Percentiles rank a stretch among this genome's conserved stretches.
phyloP scores from a whole-genome alignment of 2,113 vertebrate genomes.

The Phalacrocorax brasilianus region DNA sequence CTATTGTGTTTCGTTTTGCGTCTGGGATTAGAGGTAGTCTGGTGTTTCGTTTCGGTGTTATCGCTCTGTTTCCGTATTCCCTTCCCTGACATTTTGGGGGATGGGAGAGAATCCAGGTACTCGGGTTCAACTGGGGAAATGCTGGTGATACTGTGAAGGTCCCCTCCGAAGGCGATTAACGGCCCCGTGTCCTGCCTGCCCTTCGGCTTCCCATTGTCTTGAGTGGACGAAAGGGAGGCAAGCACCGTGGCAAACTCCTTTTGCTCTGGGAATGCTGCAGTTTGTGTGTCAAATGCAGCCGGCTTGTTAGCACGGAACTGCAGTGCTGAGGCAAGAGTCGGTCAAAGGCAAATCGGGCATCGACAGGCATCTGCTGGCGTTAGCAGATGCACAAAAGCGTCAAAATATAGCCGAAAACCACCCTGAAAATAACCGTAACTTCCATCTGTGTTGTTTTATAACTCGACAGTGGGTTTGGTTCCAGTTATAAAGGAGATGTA shows the following conservation, averaged over 20 bases:
- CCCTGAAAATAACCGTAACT: background rate
- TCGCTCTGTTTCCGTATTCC: background rate
- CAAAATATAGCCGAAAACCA: background rate
- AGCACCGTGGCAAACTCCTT: background rate
- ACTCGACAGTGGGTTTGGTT: background rate
- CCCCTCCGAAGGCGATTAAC: background rate
- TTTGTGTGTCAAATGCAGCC: background rate
- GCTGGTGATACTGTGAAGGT: rapidly evolving
- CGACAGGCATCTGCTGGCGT: background rate
- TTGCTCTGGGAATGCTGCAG: background rate
- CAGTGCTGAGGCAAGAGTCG: background rate
- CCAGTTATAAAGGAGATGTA: background rate
- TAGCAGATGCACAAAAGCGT: background rate
- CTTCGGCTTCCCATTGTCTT: background rate
- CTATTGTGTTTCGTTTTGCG: background rate
- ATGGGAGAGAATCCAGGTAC: background rate
- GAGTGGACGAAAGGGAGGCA: background rate
- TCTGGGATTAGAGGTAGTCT: background rate
- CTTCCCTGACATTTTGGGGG: background rate
- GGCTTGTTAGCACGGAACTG: background rate
- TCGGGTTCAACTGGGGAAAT: background rate
- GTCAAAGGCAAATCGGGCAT: background rate
- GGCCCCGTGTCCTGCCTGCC: background rate
- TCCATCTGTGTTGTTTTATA: background rate
- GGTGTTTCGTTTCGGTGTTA: background rate